A percentile compares a stretch with the other conserved stretches of the same genome.
Conservation (phyloP, 2,888 invertebrate genomes). For the Oxytorus armatus region DNA sequence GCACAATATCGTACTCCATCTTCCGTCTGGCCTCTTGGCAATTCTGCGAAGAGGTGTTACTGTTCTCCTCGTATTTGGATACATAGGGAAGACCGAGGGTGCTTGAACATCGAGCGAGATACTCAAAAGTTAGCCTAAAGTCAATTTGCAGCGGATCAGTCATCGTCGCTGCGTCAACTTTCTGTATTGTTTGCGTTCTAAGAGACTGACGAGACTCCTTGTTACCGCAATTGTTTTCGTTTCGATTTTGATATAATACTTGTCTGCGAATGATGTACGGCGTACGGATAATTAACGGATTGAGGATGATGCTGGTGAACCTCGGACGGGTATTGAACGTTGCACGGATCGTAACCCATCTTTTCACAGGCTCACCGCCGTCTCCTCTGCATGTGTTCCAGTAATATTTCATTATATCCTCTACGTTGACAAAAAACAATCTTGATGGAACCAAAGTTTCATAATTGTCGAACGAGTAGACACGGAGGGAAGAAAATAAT, state of each 20-base stretch:
- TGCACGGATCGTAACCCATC: constrained; percentile 81
- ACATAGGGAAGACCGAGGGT: constrained; percentile 80
- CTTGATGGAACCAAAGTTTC: background rate
- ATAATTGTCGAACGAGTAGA: background rate
- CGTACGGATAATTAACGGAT: constrained; percentile 74
- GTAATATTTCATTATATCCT: constrained; percentile 1
- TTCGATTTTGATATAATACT: constrained; percentile 82
- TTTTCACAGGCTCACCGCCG: constrained; percentile 54
- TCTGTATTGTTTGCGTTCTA: constrained; percentile 80
- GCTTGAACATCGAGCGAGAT: constrained; percentile 81
- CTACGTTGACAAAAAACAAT: background rate
- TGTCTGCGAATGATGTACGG: constrained; percentile 73
- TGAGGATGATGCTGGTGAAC: constrained; percentile 75
- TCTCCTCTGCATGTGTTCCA: constrained; percentile 50
- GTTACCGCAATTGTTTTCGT: constrained; percentile 80
- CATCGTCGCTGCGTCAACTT: constrained; percentile 83
- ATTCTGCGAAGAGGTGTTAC: constrained; percentile 75
- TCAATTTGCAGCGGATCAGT: constrained; percentile 83
- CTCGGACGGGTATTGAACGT: constrained; percentile 78
- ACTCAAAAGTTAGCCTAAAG: constrained; percentile 82
- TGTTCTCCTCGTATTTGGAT: constrained; percentile 78
- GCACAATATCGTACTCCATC: constrained; percentile 80
- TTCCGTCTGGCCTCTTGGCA: constrained; percentile 78
- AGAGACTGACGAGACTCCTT: constrained; percentile 80
- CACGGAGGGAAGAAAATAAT: too few relatives aligned